Conservation (phyloP, 2,113 vertebrate genomes). For the Chamaea fasciata region DNA sequence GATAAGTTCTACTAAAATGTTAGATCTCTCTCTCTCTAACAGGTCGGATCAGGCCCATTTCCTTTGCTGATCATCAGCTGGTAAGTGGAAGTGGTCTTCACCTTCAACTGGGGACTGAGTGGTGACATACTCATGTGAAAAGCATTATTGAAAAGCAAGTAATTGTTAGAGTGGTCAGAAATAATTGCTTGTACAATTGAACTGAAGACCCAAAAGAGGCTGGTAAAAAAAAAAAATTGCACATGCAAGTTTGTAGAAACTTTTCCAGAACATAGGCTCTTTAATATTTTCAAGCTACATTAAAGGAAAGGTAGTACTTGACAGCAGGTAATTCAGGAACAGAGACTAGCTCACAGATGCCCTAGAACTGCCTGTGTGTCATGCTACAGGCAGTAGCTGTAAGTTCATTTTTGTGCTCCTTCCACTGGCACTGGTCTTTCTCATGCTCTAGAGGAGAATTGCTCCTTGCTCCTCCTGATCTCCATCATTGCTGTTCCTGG, state of each 20-base stretch:
- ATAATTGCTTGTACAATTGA: neutral
- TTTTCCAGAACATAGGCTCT: neutral
- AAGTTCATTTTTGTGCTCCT: neutral
- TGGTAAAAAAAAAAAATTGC: neutral
- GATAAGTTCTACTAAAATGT: neutral
- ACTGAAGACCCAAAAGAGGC: neutral
- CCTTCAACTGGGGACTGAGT: accelerated
- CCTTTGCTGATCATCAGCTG: neutral
- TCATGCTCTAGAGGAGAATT: neutral
- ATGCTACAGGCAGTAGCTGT: neutral
- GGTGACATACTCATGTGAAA: neutral
- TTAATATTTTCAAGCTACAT: neutral
- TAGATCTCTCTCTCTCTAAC: neutral
- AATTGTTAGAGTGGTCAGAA: neutral
- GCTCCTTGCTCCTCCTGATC: neutral
- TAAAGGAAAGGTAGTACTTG: neutral
- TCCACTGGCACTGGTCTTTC: neutral
- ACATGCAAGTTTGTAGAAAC: neutral
- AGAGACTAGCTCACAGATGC: neutral
- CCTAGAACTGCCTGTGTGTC: neutral
- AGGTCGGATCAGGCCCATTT: neutral
- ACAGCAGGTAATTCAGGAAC: neutral
- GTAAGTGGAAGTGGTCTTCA: neutral
- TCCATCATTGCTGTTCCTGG: neutral
- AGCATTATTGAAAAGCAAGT: neutral